Conservation (phyloP, 2,888 invertebrate genomes). For the Orchesellides sinensis region DNA sequence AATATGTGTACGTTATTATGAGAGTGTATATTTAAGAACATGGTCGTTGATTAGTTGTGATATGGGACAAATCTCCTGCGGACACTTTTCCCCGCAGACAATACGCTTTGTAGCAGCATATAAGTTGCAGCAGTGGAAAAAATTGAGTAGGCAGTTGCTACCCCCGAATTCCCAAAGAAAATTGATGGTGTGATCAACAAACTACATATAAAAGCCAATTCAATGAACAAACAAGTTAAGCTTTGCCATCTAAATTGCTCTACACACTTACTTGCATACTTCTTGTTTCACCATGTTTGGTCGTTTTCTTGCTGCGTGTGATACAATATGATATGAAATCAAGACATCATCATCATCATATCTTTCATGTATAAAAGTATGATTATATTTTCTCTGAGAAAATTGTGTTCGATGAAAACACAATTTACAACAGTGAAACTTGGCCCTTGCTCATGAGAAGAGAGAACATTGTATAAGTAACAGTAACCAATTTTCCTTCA, state of each 20-base stretch:
- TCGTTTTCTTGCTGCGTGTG: conserved; percentile 28
- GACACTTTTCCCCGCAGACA: conserved; percentile 62
- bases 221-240: conserved; percentile 52
- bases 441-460: no score
- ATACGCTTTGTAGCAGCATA: conserved; percentile 33
- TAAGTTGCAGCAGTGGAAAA: conserved; percentile 25
- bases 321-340: conserved; percentile 24
- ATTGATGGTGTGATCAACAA: conserved; percentile 35
- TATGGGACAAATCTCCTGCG: conserved; percentile 71
- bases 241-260: neutral
- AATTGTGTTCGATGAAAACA: conserved; percentile 7
- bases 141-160: conserved; percentile 17
- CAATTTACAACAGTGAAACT: no score
- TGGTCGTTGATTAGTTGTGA: conserved; percentile 69
- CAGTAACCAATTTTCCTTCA: no score
- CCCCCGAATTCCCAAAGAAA: conserved; percentile 44
- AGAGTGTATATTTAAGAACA: conserved; percentile 61
- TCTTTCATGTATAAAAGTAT: neutral
- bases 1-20: conserved; percentile 46
- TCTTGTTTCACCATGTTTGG: conserved; percentile 45
- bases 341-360: conserved; percentile 46
- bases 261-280: neutral
- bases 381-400: neutral
- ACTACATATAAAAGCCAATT: conserved; percentile 56
- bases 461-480: no score